phyloP scores from a whole-genome alignment of 2,888 invertebrate species.

The Bombylius discolor region DNA sequence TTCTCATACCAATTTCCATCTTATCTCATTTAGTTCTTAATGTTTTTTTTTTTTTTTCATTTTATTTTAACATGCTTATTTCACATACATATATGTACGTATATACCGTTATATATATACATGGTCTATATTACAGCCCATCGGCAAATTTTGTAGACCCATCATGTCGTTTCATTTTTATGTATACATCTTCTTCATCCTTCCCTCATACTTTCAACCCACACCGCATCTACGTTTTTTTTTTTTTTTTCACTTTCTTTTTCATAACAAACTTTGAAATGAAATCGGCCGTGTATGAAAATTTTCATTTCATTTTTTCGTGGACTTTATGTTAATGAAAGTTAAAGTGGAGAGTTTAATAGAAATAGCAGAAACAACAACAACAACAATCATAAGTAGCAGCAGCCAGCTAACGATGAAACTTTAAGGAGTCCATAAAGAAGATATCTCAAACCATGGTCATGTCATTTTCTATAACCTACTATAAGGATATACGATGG shows the following conservation, averaged over 20 bases:
- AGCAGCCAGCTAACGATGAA: too few species aligned
- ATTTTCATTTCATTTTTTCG: conserved; percentile 6
- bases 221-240: conserved; percentile 4
- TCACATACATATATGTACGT: not conserved
- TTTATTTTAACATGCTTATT: too few species aligned
- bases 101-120: not conserved
- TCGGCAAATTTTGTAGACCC: not conserved
- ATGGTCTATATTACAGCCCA: not conserved
- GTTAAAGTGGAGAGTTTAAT: too few species aligned
- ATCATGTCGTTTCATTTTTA: conserved; percentile 6
- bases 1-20: too few species aligned
- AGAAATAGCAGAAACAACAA: too few species aligned
- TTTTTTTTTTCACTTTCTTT: not conserved
- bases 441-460: too few species aligned
- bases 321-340: not conserved
- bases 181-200: not conserved
- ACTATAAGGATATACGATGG: too few species aligned
- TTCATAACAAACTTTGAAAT: not conserved
- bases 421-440: too few species aligned
- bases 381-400: too few species aligned
- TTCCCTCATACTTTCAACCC: not conserved
- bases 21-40: too few species aligned
- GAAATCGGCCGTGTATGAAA: conserved; percentile 7
- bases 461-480: too few species aligned
- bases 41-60: too few species aligned